Conservation (phyloP, 2,888 invertebrate species). For the Campoplex nolae region DNA sequence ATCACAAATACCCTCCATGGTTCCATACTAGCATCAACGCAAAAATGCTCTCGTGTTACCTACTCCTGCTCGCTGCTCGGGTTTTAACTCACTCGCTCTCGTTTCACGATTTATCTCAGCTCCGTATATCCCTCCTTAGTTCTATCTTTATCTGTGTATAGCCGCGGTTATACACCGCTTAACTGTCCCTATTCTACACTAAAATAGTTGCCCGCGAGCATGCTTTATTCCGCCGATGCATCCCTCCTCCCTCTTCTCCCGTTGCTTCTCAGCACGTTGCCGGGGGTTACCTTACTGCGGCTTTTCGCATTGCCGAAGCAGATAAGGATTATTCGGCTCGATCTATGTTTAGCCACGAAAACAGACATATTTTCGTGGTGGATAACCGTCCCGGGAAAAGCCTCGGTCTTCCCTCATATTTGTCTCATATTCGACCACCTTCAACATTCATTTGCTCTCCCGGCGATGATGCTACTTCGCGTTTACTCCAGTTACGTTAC, state of each 20-base stretch:
- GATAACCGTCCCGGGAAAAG: background rate
- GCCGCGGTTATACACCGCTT: conserved; percentile 5
- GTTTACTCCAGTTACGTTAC: no score
- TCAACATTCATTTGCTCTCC: background rate
- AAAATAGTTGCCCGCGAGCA: conserved; percentile 62
- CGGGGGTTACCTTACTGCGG: conserved; percentile 21
- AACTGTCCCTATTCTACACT: conserved; percentile 38
- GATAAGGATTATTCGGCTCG: conserved; percentile 34
- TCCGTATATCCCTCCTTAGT: background rate
- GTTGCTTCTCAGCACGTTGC: background rate
- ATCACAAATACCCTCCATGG: conserved; percentile 36
- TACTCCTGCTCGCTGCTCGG: conserved; percentile 13
- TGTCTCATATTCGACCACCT: background rate
- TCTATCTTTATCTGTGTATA: conserved; percentile 54
- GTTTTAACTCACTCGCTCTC: conserved; percentile 52
- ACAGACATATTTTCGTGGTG: background rate
- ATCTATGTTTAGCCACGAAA: conserved; percentile 8
- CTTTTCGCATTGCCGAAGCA: background rate
- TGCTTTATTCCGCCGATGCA: conserved; percentile 2
- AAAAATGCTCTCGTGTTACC: conserved; percentile 68
- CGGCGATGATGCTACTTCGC: no score
- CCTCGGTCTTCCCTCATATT: background rate
- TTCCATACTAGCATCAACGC: conserved; percentile 29
- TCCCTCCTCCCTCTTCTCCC: background rate
- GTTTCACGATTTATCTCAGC: conserved; percentile 44